phyloP scores from a whole-genome alignment of 2,888 invertebrate genomes.

The Plebejus melissa region DNA sequence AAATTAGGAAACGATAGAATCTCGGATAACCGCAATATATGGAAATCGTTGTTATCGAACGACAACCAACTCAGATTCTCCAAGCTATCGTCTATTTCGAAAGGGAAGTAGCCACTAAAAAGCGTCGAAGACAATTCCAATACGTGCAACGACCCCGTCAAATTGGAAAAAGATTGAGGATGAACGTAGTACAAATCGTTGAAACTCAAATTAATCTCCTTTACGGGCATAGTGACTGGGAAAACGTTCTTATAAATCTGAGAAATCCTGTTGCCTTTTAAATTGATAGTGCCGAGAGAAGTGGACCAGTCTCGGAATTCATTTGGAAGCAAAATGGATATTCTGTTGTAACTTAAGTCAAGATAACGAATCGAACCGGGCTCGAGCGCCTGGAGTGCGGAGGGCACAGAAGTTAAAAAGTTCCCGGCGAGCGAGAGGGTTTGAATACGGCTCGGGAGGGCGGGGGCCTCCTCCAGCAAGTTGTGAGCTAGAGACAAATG shows the following conservation, averaged over 20 bases:
- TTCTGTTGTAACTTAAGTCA: constrained; percentile 93
- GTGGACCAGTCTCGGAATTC: constrained; percentile 89
- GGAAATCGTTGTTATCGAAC: constrained; percentile 92
- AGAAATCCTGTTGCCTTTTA: constrained; percentile 91
- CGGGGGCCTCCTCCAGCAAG: constrained; percentile 78
- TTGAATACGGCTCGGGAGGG: constrained; percentile 83
- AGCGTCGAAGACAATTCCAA: constrained; percentile 92
- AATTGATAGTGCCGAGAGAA: constrained; percentile 87
- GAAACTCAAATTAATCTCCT: constrained; percentile 94
- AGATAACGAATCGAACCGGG: constrained; percentile 87
- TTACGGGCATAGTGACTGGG: constrained; percentile 85
- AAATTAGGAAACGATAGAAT: constrained; percentile 83
- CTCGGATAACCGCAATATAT: constrained; percentile 84
- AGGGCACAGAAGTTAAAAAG: constrained; percentile 85
- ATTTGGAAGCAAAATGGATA: constrained; percentile 85
- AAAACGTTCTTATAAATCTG: constrained; percentile 85
- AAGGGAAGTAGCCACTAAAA: constrained; percentile 87
- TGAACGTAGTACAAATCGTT: constrained; percentile 92
- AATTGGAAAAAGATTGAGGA: constrained; percentile 87
- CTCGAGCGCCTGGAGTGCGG: constrained; percentile 84
- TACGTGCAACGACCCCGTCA: constrained; percentile 87
- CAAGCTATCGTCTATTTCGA: constrained; percentile 86
- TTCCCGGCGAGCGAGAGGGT: constrained; percentile 91
- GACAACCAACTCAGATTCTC: constrained; percentile 89
- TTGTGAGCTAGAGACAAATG: constrained; percentile 92